Base-by-base conservation (phyloP, 2,888 invertebrate genomes). In the Tenthredo scrophulariae region DNA sequence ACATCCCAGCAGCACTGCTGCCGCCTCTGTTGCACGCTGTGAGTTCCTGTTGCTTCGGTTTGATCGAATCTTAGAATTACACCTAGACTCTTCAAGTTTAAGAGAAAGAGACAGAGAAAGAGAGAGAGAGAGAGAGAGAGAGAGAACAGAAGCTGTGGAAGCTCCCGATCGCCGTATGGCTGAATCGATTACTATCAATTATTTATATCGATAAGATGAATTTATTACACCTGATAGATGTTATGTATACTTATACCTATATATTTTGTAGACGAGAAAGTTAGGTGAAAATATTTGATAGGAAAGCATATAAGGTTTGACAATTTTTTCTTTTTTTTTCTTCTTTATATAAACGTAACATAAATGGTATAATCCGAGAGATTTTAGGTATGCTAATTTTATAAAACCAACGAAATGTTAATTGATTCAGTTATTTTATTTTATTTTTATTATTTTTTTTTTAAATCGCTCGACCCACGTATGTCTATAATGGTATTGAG, bases 1-100 rank as follows among this genome's bases (percentile, higher is more conserved):
- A 90, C 91, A 90, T 91, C 91, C 90, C 89, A 67, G 65, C 87
- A 85, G 85, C 85, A 85, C 85, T 85, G 87, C 85, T 87, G 86
- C 86, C 85, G 84, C 80, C 43, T 83, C 58, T 70, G 82, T 72
- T 84, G 85, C 85, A 29, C 83, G 85, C 86, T 46, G 33, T 75
- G 80, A 85, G 86, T 83, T 86, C 87, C 87, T 87, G 85, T 87
- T 84, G 82, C 85, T 84, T 85, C 82, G 75, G 40, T 58, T 77
- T 43, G 79, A 85, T 85, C 58, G 75, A 50, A 84, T 84, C 74
- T 33, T 54, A n/a, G 84, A 77, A 62, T 62, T 15, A 10, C 6
- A 67, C 18, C 29, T 33, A 67, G 15, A 75, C 72, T 54, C 54
- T n/a, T 54, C 43, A 40, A 26, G 43, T 22, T 26, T 26, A 13